phyloP scores from a whole-genome alignment of 2,888 invertebrate genomes.

The Clanis bilineata region DNA sequence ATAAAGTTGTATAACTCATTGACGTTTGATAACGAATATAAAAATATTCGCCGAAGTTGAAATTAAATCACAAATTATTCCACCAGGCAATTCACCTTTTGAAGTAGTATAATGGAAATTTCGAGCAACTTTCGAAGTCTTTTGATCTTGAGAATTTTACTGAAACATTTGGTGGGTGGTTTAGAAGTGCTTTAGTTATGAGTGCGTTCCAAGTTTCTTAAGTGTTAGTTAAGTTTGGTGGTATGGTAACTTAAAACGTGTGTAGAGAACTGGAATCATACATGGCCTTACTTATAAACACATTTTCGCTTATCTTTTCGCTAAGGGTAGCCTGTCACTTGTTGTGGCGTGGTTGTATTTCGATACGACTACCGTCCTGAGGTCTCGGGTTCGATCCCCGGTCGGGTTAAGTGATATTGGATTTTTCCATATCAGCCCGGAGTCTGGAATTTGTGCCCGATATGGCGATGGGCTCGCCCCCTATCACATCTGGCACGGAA shows the following conservation, averaged over 20 bases:
- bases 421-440: too few relatives aligned
- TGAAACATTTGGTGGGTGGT: constrained; percentile 55
- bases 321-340: too few relatives aligned
- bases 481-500: too few relatives aligned
- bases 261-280: too few relatives aligned
- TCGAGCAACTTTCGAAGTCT: constrained; percentile 67
- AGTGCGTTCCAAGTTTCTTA: constrained; percentile 41
- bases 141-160: constrained; percentile 70
- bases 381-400: too few relatives aligned
- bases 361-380: too few relatives aligned
- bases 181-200: constrained; percentile 42
- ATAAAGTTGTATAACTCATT: constrained; percentile 5
- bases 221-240: constrained; percentile 43
- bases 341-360: too few relatives aligned
- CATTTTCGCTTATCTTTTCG: too few relatives aligned
- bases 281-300: too few relatives aligned
- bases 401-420: too few relatives aligned
- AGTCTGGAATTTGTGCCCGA: too few relatives aligned
- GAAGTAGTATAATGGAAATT: constrained; percentile 70
- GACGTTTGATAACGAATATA: constrained; percentile 4
- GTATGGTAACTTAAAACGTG: constrained; percentile 19
- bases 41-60: constrained; percentile 19
- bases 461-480: too few relatives aligned
- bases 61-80: constrained; percentile 52
- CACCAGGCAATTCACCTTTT: constrained; percentile 56